Evolutionary conservation across 2,113 vertebrate genomes (phyloP).

Genomic region (Etheostoma cragini): DNA sequence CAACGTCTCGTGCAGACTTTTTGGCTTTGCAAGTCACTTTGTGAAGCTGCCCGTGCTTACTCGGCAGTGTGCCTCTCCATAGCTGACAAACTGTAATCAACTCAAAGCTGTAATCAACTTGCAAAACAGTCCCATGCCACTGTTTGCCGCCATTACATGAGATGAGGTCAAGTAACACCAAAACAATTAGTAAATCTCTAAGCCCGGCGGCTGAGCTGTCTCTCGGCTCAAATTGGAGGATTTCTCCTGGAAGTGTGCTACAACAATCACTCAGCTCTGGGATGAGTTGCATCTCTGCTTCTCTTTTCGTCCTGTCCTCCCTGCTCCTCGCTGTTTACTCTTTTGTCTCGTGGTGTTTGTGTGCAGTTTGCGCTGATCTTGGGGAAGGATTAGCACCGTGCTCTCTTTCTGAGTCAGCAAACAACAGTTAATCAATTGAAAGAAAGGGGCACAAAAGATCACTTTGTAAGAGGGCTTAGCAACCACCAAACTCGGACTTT

Average conservation of each 20-base stretch:
- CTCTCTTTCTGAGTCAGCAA: constrained; percentile 60
- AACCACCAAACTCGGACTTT: not conserved
- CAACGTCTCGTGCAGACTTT: not conserved
- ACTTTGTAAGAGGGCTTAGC: constrained; percentile 29
- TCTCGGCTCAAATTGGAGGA: constrained; percentile 74
- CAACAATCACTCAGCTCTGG: constrained; percentile 6
- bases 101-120: constrained; percentile 51
- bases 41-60: constrained; percentile 3
- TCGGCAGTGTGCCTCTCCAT: constrained; percentile 9
- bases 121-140: constrained; percentile 21
- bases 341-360: constrained; percentile 48
- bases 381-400: constrained; percentile 61
- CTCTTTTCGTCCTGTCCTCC: not conserved
- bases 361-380: constrained; percentile 30
- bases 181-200: constrained; percentile 53
- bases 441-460: constrained; percentile 45
- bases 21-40: constrained; percentile 7
- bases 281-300: constrained; percentile 19
- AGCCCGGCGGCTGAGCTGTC: constrained; percentile 36
- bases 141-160: constrained; percentile 20
- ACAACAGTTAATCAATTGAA: constrained; percentile 57
- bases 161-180: constrained; percentile 45
- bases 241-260: constrained; percentile 84
- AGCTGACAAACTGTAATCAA: constrained; percentile 46
- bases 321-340: constrained; percentile 63